phyloP scores from a whole-genome alignment of 2,113 vertebrate species.

The Microcebus lehilahytsara region DNA sequence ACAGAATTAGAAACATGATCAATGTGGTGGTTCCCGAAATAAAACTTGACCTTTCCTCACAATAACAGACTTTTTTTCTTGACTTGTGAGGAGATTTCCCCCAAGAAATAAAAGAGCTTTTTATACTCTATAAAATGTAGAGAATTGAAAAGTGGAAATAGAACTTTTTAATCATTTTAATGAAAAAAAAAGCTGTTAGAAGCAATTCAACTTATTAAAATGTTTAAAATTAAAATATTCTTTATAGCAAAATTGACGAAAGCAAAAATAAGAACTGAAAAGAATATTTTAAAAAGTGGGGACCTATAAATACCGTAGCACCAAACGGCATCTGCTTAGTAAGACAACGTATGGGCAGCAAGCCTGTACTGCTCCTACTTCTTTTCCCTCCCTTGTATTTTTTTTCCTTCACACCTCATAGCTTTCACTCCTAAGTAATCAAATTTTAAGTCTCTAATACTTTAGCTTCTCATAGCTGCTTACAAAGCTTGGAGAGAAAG shows the following conservation, averaged over 20 bases:
- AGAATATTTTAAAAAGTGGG: not conserved
- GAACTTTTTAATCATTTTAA: not conserved
- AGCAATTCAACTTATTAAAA: not conserved
- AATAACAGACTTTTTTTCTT: constrained; percentile 6
- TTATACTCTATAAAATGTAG: constrained; percentile 1
- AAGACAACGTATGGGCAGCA: not conserved
- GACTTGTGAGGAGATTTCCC: constrained; percentile 1
- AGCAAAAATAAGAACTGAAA: constrained; percentile 18
- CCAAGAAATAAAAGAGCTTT: not conserved
- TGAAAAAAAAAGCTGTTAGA: not conserved
- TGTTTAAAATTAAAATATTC: not conserved
- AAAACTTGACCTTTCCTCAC: not conserved
- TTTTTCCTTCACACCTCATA: not conserved
- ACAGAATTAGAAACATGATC: constrained; percentile 34
- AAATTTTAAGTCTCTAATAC: not conserved
- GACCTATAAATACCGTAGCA: not conserved
- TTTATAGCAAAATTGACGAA: not conserved
- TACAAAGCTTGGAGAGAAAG: not conserved
- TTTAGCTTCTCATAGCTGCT: not conserved
- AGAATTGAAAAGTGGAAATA: constrained; percentile 18
- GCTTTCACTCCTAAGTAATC: not conserved
- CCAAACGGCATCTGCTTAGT: not conserved
- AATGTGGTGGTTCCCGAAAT: not conserved
- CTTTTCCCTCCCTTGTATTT: not conserved
- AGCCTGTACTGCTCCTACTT: not conserved